These are phyloP conservation scores for Hyperopisus bebe DNA, from an alignment of 2,113 vertebrate species.

Conservation along the genomic window DNA sequence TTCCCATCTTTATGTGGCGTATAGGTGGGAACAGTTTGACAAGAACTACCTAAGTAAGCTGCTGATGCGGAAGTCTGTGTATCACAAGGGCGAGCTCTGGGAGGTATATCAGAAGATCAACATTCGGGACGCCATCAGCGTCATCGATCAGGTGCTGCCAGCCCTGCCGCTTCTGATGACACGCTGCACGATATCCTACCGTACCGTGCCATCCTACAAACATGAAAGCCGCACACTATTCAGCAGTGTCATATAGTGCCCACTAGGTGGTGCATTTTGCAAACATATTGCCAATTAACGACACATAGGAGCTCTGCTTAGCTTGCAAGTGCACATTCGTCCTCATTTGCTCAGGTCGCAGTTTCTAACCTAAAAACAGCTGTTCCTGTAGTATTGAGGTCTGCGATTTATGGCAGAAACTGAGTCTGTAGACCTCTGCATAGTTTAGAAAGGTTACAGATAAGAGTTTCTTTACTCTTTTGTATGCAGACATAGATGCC, in stretches of 20 bases:
- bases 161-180: not conserved
- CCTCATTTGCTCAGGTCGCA: not conserved
- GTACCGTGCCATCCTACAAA: not conserved
- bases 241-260: not conserved
- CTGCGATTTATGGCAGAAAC: not conserved
- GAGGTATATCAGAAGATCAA: constrained; percentile 97
- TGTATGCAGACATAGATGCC: not conserved
- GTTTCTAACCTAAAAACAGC: not conserved
- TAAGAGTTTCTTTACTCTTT: not conserved
- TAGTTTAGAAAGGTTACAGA: not conserved
- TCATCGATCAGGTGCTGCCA: constrained; percentile 79
- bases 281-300: not conserved
- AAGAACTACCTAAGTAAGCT: constrained; percentile 93
- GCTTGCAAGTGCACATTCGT: no score
- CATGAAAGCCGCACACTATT: not conserved
- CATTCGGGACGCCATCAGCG: constrained; percentile 90
- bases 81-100: constrained; percentile 89
- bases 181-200: not conserved
- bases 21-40: constrained; percentile 95
- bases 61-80: constrained; percentile 85
- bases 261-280: constrained; percentile 28
- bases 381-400: not conserved
- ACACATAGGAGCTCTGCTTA: not conserved
- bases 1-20: not conserved
- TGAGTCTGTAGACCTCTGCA: not conserved